Evolutionary conservation across 30 jellyfish, hydroid and myxozoan species (phyloP).

Genomic region (Turritopsis rubra): DNA sequence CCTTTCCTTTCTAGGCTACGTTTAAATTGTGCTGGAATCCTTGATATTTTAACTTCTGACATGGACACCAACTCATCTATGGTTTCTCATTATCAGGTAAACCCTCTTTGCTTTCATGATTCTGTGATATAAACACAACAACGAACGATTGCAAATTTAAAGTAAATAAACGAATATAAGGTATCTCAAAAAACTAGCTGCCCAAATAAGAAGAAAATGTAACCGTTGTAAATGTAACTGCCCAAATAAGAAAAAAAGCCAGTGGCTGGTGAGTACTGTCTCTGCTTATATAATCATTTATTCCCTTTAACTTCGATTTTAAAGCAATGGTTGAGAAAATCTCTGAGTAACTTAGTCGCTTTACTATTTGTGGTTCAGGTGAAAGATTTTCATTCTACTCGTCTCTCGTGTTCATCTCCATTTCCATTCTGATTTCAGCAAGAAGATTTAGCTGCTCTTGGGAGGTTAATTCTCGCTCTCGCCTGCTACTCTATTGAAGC

Average conservation of each 20-base stretch:
- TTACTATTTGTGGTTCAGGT: neutral
- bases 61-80: slow-evolving; percentile 41
- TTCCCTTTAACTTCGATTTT: too few relatives aligned
- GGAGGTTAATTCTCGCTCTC: slow-evolving; percentile 66
- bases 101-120: neutral
- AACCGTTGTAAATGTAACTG: too few relatives aligned
- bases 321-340: neutral
- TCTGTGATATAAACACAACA: too few relatives aligned
- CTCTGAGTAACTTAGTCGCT: neutral
- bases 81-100: slow-evolving; percentile 71
- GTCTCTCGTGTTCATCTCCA: neutral
- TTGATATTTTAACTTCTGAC: slow-evolving; percentile 69
- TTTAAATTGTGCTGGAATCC: slow-evolving; percentile 77
- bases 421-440: slow-evolving; percentile 31
- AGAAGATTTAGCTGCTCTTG: slow-evolving; percentile 84
- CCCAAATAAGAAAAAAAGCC: too few relatives aligned
- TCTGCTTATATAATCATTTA: too few relatives aligned
- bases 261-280: too few relatives aligned
- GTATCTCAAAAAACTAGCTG: too few relatives aligned
- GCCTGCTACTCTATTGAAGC: slow-evolving; percentile 85
- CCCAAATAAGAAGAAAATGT: too few relatives aligned
- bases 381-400: neutral
- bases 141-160: too few relatives aligned
- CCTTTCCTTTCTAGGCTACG: slow-evolving; percentile 46
- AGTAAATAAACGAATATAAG: too few relatives aligned